Conservation (phyloP, 2,888 invertebrate genomes). For the Pomacea canaliculata region DNA sequence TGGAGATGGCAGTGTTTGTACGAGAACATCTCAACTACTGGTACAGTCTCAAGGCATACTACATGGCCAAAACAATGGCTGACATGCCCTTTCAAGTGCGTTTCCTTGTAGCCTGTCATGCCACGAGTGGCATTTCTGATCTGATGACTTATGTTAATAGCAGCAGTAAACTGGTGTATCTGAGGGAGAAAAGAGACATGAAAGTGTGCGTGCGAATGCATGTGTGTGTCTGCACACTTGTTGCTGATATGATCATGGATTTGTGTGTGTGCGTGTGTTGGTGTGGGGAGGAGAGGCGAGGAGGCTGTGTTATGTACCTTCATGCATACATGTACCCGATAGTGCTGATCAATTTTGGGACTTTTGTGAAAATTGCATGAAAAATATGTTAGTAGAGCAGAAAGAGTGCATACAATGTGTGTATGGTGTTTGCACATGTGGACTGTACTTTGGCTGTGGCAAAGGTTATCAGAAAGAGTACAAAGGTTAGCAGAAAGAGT, state of each 20-base stretch:
- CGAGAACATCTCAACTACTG: constrained; percentile 90
- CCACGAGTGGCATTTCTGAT: neutral
- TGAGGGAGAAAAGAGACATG: neutral
- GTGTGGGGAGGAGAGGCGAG: neutral
- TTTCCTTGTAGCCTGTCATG: neutral
- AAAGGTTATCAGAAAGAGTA: too few species aligned
- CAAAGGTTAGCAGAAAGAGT: too few species aligned
- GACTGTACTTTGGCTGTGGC: too few species aligned
- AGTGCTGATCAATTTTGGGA: too few species aligned
- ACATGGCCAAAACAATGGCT: constrained; percentile 82
- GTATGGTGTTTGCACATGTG: too few species aligned
- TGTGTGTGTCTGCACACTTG: neutral
- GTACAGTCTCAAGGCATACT: constrained; percentile 89
- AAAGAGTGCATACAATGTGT: too few species aligned
- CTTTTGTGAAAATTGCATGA: too few species aligned
- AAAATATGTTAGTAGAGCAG: too few species aligned
- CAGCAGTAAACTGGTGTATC: neutral
- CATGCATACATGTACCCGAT: too few species aligned
- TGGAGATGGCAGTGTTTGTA: constrained; percentile 83
- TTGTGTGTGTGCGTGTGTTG: neutral
- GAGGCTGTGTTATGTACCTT: too few species aligned
- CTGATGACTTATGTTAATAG: neutral
- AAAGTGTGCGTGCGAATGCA: neutral
- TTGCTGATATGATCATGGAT: neutral
- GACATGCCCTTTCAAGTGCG: constrained; percentile 88